Base-by-base conservation (phyloP, 1,140 invertebrate genomes). In the Phymorhynchus buccinoides region DNA sequence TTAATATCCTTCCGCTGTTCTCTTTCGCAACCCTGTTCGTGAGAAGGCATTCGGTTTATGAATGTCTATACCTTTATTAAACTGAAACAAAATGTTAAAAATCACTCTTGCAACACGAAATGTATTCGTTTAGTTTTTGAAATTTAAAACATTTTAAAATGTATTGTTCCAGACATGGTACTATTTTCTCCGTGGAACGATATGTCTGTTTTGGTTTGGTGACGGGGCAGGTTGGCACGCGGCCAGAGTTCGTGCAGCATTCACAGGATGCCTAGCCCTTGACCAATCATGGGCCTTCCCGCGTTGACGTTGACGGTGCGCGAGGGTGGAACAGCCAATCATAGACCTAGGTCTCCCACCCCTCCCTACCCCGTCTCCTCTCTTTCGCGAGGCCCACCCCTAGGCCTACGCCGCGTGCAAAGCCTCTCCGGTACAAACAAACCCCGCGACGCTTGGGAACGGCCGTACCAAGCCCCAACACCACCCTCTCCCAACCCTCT, bases 231-330 rank as follows among this genome's bases (percentile, higher is more conserved):
- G 56, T 77, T 83, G 68, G 42, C 68, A 75, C 68, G 79, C 68
- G 48, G 37, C 75, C 78, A 75, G 39, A 48, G 71, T 32, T 82
- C 30, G 56, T 62, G 56, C n/a, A 2, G 56, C 56, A 62, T 62
- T 62, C 56, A 62, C 56, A 62, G 56, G 56, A 62, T 90, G 86
- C 89, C 85, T 79, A 75, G 84, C 73, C 42, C 37, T 75, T 88
- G 82, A 86, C 90, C 89, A 90, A 91, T 91, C 85, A 87, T 32
- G 79, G 79, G 41, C 39, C 62, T 89, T 91, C 89, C 88, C 90
- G 89, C 90, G 86, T 86, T 87, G 56, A 68, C 77, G 79, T n/a
- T n/a, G n/a, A n/a, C n/a, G n/a, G n/a, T 83, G 66, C 41, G 37
- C 81, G 18, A 44, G 35, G n/a, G 37, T 62, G 44, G 84, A 14